Conservation (phyloP, 2,797 vertebrate genomes). For the Paguma larvata region DNA sequence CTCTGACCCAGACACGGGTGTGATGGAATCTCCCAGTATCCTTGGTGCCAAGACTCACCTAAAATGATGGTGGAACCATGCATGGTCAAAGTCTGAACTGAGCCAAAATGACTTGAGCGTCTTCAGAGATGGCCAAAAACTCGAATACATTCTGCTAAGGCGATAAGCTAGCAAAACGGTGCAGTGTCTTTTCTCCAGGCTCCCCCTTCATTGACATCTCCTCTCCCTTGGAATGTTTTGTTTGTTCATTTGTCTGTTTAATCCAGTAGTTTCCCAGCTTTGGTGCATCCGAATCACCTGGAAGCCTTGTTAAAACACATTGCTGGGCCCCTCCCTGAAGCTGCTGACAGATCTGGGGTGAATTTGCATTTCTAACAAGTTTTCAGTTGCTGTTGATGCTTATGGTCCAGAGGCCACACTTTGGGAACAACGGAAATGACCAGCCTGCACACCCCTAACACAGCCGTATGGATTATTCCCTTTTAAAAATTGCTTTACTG, state of each 20-base stretch:
- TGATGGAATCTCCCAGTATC: neutral
- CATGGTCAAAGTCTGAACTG: neutral
- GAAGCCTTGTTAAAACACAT: neutral
- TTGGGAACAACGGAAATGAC: neutral
- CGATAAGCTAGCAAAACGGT: neutral
- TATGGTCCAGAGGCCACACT: neutral
- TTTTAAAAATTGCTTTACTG: neutral
- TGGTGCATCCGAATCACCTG: neutral
- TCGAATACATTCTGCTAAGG: neutral
- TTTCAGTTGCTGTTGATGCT: neutral
- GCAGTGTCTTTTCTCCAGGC: neutral
- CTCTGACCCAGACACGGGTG: neutral
- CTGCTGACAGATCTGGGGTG: neutral
- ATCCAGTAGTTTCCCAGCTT: neutral
- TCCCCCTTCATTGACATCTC: neutral
- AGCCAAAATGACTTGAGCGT: neutral
- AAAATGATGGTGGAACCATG: neutral
- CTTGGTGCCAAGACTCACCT: neutral
- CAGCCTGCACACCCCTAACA: neutral
- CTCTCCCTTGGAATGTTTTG: neutral
- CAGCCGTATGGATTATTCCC: neutral
- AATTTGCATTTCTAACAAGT: neutral
- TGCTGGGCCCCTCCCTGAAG: neutral
- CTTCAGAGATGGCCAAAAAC: neutral
- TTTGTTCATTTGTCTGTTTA: neutral